These are phyloP conservation scores for Tragopan temminckii DNA, from an alignment of 2,797 vertebrate genomes.

Conservation along the genomic window DNA sequence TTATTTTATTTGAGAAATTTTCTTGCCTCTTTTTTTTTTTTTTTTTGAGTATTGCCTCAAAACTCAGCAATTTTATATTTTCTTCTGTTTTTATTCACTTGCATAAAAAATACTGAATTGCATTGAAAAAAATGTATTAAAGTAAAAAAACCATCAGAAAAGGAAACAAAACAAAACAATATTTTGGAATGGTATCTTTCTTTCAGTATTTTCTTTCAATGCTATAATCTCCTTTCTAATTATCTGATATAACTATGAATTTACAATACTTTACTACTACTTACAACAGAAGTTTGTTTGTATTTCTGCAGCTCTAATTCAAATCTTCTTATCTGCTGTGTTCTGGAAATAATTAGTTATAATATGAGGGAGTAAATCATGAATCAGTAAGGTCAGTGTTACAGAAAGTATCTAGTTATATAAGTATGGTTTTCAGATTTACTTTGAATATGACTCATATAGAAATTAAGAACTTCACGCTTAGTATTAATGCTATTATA, in stretches of 20 bases:
- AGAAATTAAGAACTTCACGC: not conserved
- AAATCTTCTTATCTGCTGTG: not conserved
- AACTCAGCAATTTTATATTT: rapidly evolving
- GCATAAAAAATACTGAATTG: not conserved
- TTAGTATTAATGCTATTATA: not conserved
- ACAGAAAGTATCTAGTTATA: not conserved
- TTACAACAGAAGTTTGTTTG: not conserved
- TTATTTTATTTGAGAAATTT: not conserved
- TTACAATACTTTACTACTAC: not conserved
- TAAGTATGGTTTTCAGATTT: not conserved
- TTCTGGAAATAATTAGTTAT: not conserved
- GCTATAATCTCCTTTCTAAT: not conserved
- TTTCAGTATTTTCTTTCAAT: not conserved
- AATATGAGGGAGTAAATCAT: not conserved
- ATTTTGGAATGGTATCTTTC: not conserved
- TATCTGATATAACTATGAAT: not conserved
- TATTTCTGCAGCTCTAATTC: not conserved
- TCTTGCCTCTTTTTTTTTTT: not conserved
- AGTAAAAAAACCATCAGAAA: not conserved
- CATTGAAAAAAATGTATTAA: not conserved
- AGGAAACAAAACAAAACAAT: too few relatives aligned
- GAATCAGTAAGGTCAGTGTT: not conserved
- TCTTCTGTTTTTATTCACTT: not conserved
- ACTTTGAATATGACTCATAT: not conserved
- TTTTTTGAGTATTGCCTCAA: not conserved